phyloP scores from a whole-genome alignment of 92 coral and sea anemone species.

The Paramuricea clavata region DNA sequence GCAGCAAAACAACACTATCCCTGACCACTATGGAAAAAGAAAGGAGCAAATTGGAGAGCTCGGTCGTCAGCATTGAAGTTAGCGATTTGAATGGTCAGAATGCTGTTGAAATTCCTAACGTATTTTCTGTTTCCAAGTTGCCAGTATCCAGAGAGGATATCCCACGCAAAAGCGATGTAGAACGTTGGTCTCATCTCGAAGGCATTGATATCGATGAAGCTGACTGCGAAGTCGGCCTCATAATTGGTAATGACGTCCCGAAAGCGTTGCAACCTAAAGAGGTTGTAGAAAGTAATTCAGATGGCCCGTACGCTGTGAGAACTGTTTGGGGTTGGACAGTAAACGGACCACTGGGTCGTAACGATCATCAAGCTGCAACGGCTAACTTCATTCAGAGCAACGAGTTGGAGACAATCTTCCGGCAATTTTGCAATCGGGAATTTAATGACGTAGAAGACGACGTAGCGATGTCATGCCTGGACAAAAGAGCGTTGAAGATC shows the following conservation, averaged over 20 bases:
- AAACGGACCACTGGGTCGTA: conserved; percentile 71
- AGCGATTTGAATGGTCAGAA: conserved; percentile 34
- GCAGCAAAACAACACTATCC: conserved; percentile 35
- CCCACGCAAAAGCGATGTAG: conserved; percentile 37
- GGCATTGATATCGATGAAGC: conserved; percentile 26
- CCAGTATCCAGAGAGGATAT: conserved; percentile 39
- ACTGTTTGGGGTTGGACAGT: conserved; percentile 72
- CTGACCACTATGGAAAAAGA: conserved; percentile 56
- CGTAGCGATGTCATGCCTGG: conserved; percentile 56
- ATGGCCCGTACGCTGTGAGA: conserved; percentile 66
- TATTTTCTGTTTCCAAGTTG: conserved; percentile 23
- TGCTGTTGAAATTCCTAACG: conserved; percentile 3
- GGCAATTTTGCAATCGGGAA: conserved; percentile 50
- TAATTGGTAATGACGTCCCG: conserved; percentile 61
- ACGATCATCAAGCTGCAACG: not conserved
- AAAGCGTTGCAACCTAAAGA: conserved; percentile 51
- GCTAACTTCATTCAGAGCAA: conserved; percentile 50
- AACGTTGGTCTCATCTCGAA: conserved; percentile 61
- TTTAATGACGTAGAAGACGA: conserved; percentile 58
- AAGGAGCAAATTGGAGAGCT: not conserved
- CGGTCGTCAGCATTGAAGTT: conserved; percentile 38
- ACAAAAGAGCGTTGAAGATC: conserved; percentile 48
- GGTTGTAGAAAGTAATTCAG: conserved; percentile 1
- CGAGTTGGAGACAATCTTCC: conserved; percentile 41
- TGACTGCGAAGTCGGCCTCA: conserved; percentile 54